phyloP scores from a whole-genome alignment of 2,888 invertebrate species.

The Andrena marginata region DNA sequence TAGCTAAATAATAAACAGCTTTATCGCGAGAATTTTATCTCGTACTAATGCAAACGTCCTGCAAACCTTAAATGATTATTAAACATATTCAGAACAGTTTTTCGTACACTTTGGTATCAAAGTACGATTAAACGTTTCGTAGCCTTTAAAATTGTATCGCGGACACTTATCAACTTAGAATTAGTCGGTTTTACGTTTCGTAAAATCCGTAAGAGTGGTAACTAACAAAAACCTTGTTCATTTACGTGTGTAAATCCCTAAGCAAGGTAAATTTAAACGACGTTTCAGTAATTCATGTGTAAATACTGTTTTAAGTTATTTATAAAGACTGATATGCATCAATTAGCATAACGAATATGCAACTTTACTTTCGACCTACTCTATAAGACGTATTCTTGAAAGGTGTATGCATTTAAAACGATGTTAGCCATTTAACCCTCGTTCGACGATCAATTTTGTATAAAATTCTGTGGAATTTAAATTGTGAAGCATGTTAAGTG shows the following conservation, averaged over 20 bases:
- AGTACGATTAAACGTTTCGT: not conserved
- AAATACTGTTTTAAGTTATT: slow-evolving; percentile 27
- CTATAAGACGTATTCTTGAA: not conserved
- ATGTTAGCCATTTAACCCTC: not conserved
- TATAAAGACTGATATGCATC: slow-evolving; percentile 44
- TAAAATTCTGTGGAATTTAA: not conserved
- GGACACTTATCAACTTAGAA: not conserved
- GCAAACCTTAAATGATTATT: too few relatives aligned
- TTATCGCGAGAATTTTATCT: not conserved
- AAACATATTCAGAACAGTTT: not conserved
- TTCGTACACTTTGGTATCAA: not conserved
- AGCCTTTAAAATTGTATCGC: too few relatives aligned
- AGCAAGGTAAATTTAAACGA: not conserved
- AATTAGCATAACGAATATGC: slow-evolving; percentile 34
- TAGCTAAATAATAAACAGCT: not conserved
- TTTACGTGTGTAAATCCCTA: not conserved
- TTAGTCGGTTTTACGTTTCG: not conserved
- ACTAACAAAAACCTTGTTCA: not conserved
- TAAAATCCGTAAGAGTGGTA: not conserved
- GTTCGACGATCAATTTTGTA: not conserved
- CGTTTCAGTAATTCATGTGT: slow-evolving; percentile 3
- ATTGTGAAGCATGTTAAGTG: not conserved
- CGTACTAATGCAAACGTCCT: not conserved
- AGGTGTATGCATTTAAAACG: slow-evolving; percentile 14
- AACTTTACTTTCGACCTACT: slow-evolving; percentile 6